These are phyloP conservation scores for Platyscapa corneri DNA, from an alignment of 1,140 invertebrate genomes.

Conservation along the genomic window DNA sequence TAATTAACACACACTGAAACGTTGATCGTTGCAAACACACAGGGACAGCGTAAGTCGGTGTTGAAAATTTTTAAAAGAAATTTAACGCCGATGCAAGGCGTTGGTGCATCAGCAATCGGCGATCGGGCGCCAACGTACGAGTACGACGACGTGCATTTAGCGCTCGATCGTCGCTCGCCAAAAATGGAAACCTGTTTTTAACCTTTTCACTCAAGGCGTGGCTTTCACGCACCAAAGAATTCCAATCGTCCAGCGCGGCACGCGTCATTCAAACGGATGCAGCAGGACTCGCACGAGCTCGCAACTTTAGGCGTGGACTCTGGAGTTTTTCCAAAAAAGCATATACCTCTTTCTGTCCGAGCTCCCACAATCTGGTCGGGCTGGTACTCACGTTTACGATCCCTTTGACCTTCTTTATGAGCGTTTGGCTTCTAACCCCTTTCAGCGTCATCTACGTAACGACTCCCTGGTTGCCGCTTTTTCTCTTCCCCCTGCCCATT, in stretches of 20 bases:
- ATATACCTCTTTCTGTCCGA: neutral
- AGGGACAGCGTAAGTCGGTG: too few relatives aligned
- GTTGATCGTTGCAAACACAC: too few relatives aligned
- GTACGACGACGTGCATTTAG: too few relatives aligned
- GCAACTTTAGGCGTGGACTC: too few relatives aligned
- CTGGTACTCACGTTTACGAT: constrained; percentile 54
- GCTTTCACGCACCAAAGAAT: neutral
- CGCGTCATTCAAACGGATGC: neutral
- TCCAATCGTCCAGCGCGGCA: neutral
- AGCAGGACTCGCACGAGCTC: neutral
- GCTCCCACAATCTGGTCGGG: neutral
- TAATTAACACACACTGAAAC: too few relatives aligned
- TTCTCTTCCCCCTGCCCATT: neutral
- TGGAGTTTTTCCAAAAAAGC: too few relatives aligned
- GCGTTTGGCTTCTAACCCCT: constrained; percentile 56
- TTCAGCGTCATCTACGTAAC: constrained; percentile 55
- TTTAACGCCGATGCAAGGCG: too few relatives aligned
- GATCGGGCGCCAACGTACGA: too few relatives aligned
- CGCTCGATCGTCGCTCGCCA: too few relatives aligned
- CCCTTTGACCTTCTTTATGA: constrained; percentile 62
- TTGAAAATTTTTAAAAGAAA: too few relatives aligned
- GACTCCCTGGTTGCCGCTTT: constrained; percentile 49
- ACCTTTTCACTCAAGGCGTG: neutral
- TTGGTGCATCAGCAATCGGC: too few relatives aligned
- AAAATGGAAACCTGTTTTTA: too few relatives aligned